Evolutionary conservation across 1,140 invertebrate genomes (phyloP), one percentile per base, ranked within the genome.

Genomic region (Heliconius eleuchia): DNA sequence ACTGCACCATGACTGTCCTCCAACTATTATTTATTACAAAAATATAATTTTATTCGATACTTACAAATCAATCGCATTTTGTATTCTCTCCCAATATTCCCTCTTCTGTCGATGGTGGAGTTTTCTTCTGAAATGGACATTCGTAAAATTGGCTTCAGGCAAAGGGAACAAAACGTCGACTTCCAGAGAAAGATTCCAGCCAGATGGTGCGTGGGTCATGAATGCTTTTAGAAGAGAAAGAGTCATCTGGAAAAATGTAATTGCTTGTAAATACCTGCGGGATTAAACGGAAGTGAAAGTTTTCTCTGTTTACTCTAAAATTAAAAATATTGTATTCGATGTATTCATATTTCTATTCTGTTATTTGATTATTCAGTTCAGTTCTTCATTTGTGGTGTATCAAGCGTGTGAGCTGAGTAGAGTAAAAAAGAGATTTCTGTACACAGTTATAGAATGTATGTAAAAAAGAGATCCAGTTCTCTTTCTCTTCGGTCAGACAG

Each of bases 141-240:
- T 84, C 0, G 82, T 88, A 37, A 91, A 88, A 23, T 89, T 88
- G 3, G 81, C 75, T 52, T 89, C 86, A 2, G 89, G 92, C 3
- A 93, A 71, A 1, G 89, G 89, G 66, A 85, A 95, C 8, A 89
- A 50, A 0, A 95, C 85, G 71, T 95, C 94, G 0, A 92, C 81
- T 71, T 95, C 95, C 52, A 93, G 71, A 0, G 88, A 87, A 0
- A 94, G 50, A 74, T 93, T 92, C 93, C 94, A 95, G 2, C 94
- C 94, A 6, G 91, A 83, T 1, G 95, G 95, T 0, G 87, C 89
- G 71, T 93, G 92, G 0, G 92, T 90, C 82, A 94, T 82, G 30
- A 94, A 84, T 0, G 91, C 87, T 77, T 95, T 95, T 2, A 93
- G 88, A 0, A 91, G 72, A 0, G 93, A 92, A 8, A 94, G 83